A percentile compares a stretch with the other conserved stretches of the same genome.
These are phyloP conservation scores for Clupea harengus DNA, from an alignment of 2,113 vertebrate species.

Conservation along the genomic window DNA sequence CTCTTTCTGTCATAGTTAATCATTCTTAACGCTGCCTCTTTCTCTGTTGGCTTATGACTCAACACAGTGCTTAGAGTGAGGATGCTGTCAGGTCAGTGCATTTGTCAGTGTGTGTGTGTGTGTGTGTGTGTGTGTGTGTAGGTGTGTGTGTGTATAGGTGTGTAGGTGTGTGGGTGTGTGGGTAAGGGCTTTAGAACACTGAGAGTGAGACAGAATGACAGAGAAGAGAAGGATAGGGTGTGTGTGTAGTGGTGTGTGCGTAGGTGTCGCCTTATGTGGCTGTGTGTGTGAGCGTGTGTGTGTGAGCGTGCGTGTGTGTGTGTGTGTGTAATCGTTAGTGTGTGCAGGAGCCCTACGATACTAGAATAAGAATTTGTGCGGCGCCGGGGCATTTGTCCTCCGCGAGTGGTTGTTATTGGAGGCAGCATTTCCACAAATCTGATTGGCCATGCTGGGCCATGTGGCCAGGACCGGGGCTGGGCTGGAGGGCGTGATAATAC, in stretches of 20 bases:
- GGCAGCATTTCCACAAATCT: constrained; percentile 59
- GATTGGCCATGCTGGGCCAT: constrained; percentile 47
- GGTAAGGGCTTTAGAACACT: background rate
- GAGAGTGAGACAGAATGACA: constrained; percentile 1
- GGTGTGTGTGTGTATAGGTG: background rate
- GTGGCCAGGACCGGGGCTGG: constrained; percentile 64
- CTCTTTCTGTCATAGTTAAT: constrained; percentile 15
- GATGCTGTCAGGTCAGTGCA: constrained; percentile 10
- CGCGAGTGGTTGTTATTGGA: constrained; percentile 55
- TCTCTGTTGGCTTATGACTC: constrained; percentile 14
- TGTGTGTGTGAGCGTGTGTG: background rate
- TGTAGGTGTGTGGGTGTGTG: background rate
- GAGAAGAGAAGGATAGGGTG: background rate
- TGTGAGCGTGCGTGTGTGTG: constrained; percentile 4
- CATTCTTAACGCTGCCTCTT: background rate
- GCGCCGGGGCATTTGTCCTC: constrained; percentile 46
- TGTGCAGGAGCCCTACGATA: constrained; percentile 21
- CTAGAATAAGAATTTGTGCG: constrained; percentile 30
- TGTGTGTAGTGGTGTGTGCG: background rate
- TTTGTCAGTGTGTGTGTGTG: constrained; percentile 1
- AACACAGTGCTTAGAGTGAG: constrained; percentile 8
- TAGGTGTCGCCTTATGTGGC: background rate
- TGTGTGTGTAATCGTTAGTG: constrained; percentile 5
- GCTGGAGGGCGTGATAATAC: constrained; percentile 66
- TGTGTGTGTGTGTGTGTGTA: background rate